phyloP scores from a whole-genome alignment of 2,888 invertebrate species.

The Pristionchus entomophagus region DNA sequence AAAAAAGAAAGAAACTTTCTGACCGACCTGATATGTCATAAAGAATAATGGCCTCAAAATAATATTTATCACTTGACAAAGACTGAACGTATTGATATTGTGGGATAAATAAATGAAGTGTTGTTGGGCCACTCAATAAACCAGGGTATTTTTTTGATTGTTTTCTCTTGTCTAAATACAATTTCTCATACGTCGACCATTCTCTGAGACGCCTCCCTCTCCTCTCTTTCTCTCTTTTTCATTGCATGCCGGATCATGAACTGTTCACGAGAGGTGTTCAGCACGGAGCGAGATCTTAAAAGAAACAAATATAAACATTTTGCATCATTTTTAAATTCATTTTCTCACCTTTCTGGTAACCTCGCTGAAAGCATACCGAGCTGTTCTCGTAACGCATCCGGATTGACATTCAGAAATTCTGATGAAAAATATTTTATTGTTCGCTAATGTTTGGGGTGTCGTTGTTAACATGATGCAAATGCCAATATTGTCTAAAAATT shows the following conservation, averaged over 20 bases:
- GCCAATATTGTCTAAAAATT: no score
- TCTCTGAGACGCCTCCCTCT: neutral
- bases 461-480: no score
- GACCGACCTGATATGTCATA: no score
- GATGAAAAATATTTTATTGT: neutral
- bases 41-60: no score
- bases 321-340: neutral
- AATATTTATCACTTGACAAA: no score
- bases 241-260: slow-evolving; percentile 45
- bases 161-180: no score
- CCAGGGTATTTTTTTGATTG: no score
- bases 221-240: neutral
- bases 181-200: neutral
- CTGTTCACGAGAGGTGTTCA: slow-evolving; percentile 63
- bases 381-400: slow-evolving; percentile 23
- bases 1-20: no score
- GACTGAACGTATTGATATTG: no score
- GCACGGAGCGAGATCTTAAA: slow-evolving; percentile 60
- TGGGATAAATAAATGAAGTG: no score
- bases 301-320: neutral
- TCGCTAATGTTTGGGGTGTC: neutral
- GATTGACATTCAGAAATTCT: slow-evolving; percentile 46
- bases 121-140: no score
- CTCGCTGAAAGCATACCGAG: slow-evolving; percentile 27
- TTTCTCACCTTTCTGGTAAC: slow-evolving; percentile 29